These are phyloP conservation scores for Escarpia spicata DNA, from an alignment of 2,888 invertebrate species.

Conservation along the genomic window DNA sequence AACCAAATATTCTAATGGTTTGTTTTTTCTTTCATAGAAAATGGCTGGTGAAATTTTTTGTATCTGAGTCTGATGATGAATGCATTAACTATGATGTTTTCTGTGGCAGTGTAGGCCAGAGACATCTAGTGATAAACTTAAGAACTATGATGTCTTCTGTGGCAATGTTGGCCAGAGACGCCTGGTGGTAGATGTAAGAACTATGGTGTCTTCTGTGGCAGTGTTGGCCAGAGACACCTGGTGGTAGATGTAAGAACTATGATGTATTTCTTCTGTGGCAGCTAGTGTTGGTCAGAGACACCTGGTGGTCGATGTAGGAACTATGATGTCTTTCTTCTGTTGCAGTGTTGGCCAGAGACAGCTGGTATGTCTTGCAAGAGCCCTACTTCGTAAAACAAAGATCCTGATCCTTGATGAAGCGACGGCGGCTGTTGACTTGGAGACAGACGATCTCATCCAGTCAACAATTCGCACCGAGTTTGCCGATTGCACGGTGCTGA, in stretches of 20 bases:
- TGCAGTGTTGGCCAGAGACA: slow-evolving; percentile 65
- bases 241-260: slow-evolving; percentile 37
- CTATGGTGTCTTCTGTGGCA: slow-evolving; percentile 32
- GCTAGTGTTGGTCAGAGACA: too few species aligned
- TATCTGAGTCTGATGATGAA: too few species aligned
- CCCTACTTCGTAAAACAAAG: slow-evolving; percentile 62
- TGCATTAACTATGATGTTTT: background rate
- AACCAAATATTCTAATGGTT: too few species aligned
- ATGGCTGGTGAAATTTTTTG: background rate
- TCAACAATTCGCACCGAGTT: slow-evolving; percentile 61
- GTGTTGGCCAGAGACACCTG: slow-evolving; percentile 64
- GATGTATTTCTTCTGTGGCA: background rate
- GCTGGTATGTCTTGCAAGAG: slow-evolving; percentile 63
- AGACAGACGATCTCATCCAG: slow-evolving; percentile 65
- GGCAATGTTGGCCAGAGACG: background rate
- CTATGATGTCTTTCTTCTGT: too few species aligned
- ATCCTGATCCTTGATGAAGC: slow-evolving; percentile 64
- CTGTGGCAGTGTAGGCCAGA: background rate
- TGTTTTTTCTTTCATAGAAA: too few species aligned
- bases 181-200: background rate
- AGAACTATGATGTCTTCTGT: background rate
- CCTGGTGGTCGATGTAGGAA: too few species aligned
- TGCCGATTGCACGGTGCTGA: slow-evolving; percentile 61
- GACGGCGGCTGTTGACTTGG: slow-evolving; percentile 64
- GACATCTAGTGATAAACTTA: background rate